Evolutionary conservation across 2,888 invertebrate genomes (phyloP), one percentile per base, ranked within the genome.

Genomic region (Dioctria rufipes): DNA sequence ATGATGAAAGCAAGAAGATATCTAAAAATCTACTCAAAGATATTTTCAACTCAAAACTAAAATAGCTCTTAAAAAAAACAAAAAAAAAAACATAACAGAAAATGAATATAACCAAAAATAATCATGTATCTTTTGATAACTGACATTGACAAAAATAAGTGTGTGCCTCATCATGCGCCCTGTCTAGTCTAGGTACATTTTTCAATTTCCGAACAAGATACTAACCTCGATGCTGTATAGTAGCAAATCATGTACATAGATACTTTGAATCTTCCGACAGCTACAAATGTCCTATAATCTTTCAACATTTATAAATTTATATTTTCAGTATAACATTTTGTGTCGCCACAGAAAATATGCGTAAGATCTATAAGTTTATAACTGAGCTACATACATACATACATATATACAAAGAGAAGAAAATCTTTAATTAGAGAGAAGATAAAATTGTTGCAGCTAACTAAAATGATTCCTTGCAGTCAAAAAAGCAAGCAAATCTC

Each of bases 241-340:
- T 9, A 11, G 1, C 25, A 25, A 25, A 25, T 2, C 25, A 25
- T 1, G 25, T 25, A 25, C 40, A 65, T 42, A 65, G 65, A 40
- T 65, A 65, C 3, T 65, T 11, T 42, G 43, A 67, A 43, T 13
- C 67, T 67, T 67, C 67, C 67, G 67, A 25, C 67, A 67, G 5
- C 43, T 67, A 46, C 67, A 67, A 46, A 43, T 25, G 42, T 43
- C 13, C 46, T 25, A 46, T 67, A 67, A 67, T 67, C 67, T 46
- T 43, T 46, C 25, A 67, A 25, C 40, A 67, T 67, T 67, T 67
- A 67, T 67, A 67, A 42, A 25, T 25, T 25, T 25, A 67, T 67
- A 67, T 67, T 67, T 25, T 46, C 67, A 67, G 67, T 46, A 11
- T 67, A n/a, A 46, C 25, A 67, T 67, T 67, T 25, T 67, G 46